phyloP scores from a whole-genome alignment of 2,113 vertebrate genomes.

The Ailuropoda melanoleuca region DNA sequence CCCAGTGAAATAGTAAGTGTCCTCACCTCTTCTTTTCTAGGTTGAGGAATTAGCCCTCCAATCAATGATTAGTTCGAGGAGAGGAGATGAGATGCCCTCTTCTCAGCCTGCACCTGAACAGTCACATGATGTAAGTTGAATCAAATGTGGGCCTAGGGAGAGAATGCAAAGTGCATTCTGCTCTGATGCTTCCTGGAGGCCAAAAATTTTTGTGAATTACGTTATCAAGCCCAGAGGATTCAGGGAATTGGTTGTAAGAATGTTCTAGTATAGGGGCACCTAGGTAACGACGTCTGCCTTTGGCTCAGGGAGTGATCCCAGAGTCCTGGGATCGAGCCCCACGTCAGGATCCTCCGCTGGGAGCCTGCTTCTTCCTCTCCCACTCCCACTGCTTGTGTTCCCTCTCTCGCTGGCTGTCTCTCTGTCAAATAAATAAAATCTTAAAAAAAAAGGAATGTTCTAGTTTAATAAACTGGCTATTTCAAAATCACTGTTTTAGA shows the following conservation, averaged over 20 bases:
- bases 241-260: not conserved
- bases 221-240: not conserved
- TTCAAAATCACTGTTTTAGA: not conserved
- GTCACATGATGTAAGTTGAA: slow-evolving; percentile 75
- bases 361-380: too few relatives aligned
- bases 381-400: too few relatives aligned
- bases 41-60: slow-evolving; percentile 89
- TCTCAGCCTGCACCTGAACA: not conserved
- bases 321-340: too few relatives aligned
- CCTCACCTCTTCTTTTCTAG: slow-evolving; percentile 60
- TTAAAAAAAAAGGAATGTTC: not conserved
- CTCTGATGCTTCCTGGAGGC: not conserved
- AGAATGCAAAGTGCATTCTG: not conserved
- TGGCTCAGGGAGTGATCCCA: too few relatives aligned
- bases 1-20: not conserved
- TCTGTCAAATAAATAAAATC: too few relatives aligned
- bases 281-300: too few relatives aligned
- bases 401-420: too few relatives aligned
- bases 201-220: not conserved
- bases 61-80: slow-evolving; percentile 82
- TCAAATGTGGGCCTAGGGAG: not conserved
- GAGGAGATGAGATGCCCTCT: not conserved
- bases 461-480: not conserved
- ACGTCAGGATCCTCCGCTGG: too few relatives aligned
- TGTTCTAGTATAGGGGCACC: not conserved